Evolutionary conservation across 2,113 vertebrate species (phyloP), one percentile per base, ranked within the genome.

Genomic region (Equus quagga): DNA sequence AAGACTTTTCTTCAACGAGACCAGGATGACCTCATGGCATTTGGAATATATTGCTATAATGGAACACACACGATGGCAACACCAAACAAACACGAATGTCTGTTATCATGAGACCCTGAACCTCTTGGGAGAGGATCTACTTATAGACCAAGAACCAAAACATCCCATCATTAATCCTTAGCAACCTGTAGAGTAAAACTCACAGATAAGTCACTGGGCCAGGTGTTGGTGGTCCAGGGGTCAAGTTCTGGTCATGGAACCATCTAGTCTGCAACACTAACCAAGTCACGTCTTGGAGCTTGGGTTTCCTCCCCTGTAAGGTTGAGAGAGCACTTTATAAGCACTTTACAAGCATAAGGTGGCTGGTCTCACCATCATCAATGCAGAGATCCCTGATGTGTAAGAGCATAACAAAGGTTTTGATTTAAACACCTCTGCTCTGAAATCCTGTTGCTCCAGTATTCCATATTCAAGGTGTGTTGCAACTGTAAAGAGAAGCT

Each of bases 121-220:
- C 56, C 91, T 51, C 73, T 0, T 0, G 2, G 86, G 96, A 96
- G 58, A 65, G 0, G 1, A 73, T 94, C 80, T 51, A 82, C 72
- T 78, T 94, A 78, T 36, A 95, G 86, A 92, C 33, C 0, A 0
- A 91, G 86, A 97, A 65, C 75, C 97, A 97, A 98, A 98, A 97
- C 96, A 96, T 89, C 72, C 95, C 65, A 21, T 3, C 31, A n/a
- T 62, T 85, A 79, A 28, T 78, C 96, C 92, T 92, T 58, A 82
- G 64, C 96, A 95, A 95, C 44, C 51, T 82, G 69, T 62, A 83
- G 24, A 67, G 49, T 28, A 58, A 26, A 46, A 26, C 46, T 78
- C 51, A 46, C 44, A 41, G 36, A 28, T 28, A 70, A 67, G 36
- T 24, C 58, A 18, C 2, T 8, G 8, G 33, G 60, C 33, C 49